These are phyloP conservation scores for Boulengeromyrus knoepffleri DNA, from an alignment of 2,113 vertebrate genomes.

Conservation along the genomic window DNA sequence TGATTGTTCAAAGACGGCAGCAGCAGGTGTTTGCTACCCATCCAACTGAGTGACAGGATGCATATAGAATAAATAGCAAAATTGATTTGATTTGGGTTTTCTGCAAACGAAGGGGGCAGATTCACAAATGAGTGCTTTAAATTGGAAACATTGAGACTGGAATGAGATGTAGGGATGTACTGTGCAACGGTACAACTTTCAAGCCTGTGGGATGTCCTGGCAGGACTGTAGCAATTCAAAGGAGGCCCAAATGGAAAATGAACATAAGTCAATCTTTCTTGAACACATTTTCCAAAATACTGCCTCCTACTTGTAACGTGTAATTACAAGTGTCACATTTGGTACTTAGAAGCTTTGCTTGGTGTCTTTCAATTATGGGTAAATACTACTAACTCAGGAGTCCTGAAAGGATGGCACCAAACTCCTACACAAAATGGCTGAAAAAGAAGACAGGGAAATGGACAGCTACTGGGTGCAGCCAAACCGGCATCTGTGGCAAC, in stretches of 20 bases:
- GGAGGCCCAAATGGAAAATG: neutral
- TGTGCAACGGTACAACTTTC: neutral
- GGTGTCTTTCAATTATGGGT: neutral
- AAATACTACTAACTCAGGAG: neutral
- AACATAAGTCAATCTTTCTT: neutral
- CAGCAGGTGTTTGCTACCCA: neutral
- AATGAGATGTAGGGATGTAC: neutral
- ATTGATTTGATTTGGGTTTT: neutral
- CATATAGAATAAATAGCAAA: neutral
- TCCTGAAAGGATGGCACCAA: neutral
- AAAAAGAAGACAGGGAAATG: neutral
- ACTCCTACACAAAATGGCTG: neutral
- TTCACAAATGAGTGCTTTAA: neutral
- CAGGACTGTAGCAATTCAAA: neutral
- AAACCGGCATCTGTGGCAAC: neutral
- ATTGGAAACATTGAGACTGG: neutral
- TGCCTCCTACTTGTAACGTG: neutral
- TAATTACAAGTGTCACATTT: neutral
- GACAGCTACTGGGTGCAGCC: neutral
- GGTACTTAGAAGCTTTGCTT: neutral
- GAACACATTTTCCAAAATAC: neutral
- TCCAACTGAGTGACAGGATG: neutral
- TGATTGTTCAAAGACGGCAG: neutral
- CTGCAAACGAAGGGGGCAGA: neutral
- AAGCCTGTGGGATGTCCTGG: neutral